Conservation (phyloP, 2,113 vertebrate species). For the Ornithorhynchus anatinus region DNA sequence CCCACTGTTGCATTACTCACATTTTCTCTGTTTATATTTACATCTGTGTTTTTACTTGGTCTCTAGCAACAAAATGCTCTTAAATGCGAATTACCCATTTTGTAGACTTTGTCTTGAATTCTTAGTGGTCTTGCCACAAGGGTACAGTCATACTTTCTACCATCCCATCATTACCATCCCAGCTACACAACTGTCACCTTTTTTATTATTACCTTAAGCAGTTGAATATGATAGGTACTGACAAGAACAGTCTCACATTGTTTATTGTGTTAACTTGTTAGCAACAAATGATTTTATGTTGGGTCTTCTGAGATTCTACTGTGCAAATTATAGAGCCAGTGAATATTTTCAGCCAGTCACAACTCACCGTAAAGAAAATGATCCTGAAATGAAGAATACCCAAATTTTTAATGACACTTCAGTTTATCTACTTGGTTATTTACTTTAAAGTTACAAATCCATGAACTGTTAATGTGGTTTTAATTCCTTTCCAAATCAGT, state of each 20-base stretch:
- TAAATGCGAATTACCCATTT: constrained; percentile 58
- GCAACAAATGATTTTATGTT: constrained; percentile 62
- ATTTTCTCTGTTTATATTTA: constrained; percentile 30
- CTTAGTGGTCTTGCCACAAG: constrained; percentile 35
- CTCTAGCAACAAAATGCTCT: constrained; percentile 43
- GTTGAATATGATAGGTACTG: constrained; percentile 61
- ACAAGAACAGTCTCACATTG: constrained; percentile 65
- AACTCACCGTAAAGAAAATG: constrained; percentile 51
- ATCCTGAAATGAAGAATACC: constrained; percentile 29
- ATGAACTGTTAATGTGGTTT: too few species aligned
- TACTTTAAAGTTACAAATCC: too few species aligned
- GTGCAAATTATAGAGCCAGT: constrained; percentile 55
- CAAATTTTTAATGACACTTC: constrained; percentile 35
- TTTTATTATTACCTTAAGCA: constrained; percentile 50
- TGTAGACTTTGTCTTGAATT: constrained; percentile 26
- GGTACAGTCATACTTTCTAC: constrained; percentile 27
- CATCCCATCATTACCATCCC: constrained; percentile 45
- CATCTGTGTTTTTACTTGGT: constrained; percentile 35
- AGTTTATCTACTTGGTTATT: constrained; percentile 19
- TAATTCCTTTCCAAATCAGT: too few species aligned
- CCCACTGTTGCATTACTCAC: too few species aligned
- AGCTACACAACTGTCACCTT: constrained; percentile 67
- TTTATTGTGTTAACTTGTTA: constrained; percentile 68
- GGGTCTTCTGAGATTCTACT: constrained; percentile 59
- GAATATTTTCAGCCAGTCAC: constrained; percentile 54